Evolutionary conservation across 1,140 invertebrate species (phyloP), one percentile per base, ranked within the genome.

Genomic region (Cherax destructor): DNA sequence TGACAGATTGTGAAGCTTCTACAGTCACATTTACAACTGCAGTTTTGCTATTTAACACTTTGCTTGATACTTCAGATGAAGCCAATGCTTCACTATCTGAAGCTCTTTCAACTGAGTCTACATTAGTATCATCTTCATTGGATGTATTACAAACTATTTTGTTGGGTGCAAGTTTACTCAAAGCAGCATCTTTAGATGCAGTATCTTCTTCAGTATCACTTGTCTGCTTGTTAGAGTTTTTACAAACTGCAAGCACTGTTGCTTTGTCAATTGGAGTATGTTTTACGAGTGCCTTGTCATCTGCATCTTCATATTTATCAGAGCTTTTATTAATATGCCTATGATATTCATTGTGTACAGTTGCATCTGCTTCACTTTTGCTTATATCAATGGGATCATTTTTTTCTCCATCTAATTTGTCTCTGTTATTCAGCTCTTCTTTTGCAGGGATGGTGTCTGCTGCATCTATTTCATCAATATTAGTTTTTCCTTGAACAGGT

Each of bases 401-500:
- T 74, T 74, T 5, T 10, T 74, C 69, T 74, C 30, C 11, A 30
- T 30, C 7, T 30, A 74, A 24, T 11, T 9, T 56, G 52, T 56
- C 9, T 56, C 9, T 56, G 52, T 56, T 56, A 56, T 5, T 56
- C 5, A 65, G 18, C 13, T 65, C 61, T 65, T 65, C 18, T 18
- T 65, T 56, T 56, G 52, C 52, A 56, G 52, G 52, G 13, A 56
- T 18, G 18, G 5, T 65, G 21, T 65, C 21, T 65, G 5, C 61
- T 65, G 21, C 11, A 18, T 74, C 69, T 10, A 30, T 50, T 77
- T 52, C 72, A 81, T 88, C 77, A 47, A 13, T 74, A 11, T 10
- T 2, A 24, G 72, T 30, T 88, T 81, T 77, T 24, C 61, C 24
- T 88, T 91, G 21, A 72, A 52, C 77, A n/a, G 69, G n/a, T 47